These are phyloP conservation scores for Sebastes steindachneri DNA, from an alignment of 2,797 vertebrate genomes.

Conservation along the genomic window DNA sequence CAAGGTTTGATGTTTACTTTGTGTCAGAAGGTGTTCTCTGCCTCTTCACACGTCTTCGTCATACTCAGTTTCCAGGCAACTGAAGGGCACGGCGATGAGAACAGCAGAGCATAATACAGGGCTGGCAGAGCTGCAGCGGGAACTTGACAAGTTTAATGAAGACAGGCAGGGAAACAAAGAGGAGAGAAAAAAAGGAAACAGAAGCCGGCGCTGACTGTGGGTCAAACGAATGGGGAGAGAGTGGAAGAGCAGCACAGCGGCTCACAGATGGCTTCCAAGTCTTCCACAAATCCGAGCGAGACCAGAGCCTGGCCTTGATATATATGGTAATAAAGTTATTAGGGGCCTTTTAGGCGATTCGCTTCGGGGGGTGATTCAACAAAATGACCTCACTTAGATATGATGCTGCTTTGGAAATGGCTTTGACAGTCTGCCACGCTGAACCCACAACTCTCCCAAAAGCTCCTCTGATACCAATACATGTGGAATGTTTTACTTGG, in stretches of 20 bases:
- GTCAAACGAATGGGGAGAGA: slow-evolving; percentile 50
- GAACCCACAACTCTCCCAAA: slow-evolving; percentile 35
- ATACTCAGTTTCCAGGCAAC: slow-evolving; percentile 74
- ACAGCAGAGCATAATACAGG: slow-evolving; percentile 59
- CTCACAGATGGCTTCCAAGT: slow-evolving; percentile 45
- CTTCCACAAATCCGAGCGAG: slow-evolving; percentile 19
- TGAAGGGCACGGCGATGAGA: slow-evolving; percentile 70
- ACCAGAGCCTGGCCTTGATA: slow-evolving; percentile 50
- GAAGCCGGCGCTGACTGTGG: slow-evolving; percentile 38
- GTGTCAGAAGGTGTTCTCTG: slow-evolving; percentile 63
- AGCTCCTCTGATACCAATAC: slow-evolving; percentile 42
- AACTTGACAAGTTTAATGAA: slow-evolving; percentile 77
- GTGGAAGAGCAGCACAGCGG: slow-evolving; percentile 15
- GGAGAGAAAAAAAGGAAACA: slow-evolving; percentile 28
- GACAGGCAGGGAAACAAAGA: slow-evolving; percentile 71
- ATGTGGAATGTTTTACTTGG: slow-evolving; percentile 67
- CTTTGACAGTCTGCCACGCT: slow-evolving; percentile 34
- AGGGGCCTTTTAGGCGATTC: slow-evolving; percentile 33
- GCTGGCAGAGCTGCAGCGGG: slow-evolving; percentile 53
- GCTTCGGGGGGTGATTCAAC: slow-evolving; percentile 50
- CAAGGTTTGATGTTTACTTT: slow-evolving; percentile 52
- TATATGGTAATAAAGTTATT: slow-evolving; percentile 69
- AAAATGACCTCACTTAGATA: slow-evolving; percentile 62
- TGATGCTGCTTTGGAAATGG: slow-evolving; percentile 50
- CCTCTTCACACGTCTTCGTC: slow-evolving; percentile 56